These are phyloP conservation scores for Hippocampus zosterae DNA, from an alignment of 2,113 vertebrate genomes.

Conservation along the genomic window DNA sequence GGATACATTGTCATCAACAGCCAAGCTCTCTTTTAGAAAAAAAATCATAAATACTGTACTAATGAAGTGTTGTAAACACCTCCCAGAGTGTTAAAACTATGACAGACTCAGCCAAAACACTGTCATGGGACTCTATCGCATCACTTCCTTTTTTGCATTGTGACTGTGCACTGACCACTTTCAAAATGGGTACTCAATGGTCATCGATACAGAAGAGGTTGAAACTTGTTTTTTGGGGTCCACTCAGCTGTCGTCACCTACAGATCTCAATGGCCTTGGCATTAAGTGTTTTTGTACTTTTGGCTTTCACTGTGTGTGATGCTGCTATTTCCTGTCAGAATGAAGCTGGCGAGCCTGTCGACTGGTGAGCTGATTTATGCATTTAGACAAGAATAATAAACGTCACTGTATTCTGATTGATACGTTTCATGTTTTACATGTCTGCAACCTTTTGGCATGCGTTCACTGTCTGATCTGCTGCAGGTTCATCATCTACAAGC, in stretches of 20 bases:
- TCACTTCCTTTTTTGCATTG: conserved; percentile 62
- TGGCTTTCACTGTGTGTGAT: conserved; percentile 14
- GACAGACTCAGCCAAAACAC: neutral
- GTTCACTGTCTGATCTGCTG: neutral
- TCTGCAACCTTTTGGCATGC: neutral
- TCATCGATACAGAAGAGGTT: neutral
- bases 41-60: neutral
- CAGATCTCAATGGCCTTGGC: conserved; percentile 26
- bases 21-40: neutral
- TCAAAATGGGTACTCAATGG: conserved; percentile 17
- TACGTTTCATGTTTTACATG: neutral
- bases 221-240: too few species aligned
- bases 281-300: conserved; percentile 8
- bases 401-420: neutral
- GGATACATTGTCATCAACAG: too few species aligned
- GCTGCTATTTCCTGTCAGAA: conserved; percentile 79
- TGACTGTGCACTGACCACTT: conserved; percentile 31
- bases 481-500: conserved; percentile 89
- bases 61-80: neutral
- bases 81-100: neutral
- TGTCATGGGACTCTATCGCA: conserved; percentile 49
- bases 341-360: conserved; percentile 81
- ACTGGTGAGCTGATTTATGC: conserved; percentile 79
- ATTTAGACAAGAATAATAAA: neutral
- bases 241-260: neutral